Conservation (phyloP, 2,888 invertebrate genomes). For the Dioctria linearis region DNA sequence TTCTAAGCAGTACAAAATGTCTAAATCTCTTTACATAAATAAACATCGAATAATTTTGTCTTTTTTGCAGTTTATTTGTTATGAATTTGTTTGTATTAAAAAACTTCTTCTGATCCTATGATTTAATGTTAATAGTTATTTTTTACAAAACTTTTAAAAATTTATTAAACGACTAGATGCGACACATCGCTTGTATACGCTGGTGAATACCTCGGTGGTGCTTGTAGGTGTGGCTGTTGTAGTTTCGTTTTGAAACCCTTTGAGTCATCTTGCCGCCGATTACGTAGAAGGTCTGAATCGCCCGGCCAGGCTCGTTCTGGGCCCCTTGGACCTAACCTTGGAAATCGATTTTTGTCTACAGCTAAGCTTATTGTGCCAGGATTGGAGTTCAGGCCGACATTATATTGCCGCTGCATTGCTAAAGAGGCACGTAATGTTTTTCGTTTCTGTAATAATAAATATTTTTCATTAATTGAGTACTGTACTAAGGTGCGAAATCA, state of each 20-base stretch:
- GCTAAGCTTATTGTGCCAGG: slow-evolving; percentile 86
- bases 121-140: slow-evolving; percentile 20
- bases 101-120: slow-evolving; percentile 3
- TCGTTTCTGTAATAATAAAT: slow-evolving; percentile 81
- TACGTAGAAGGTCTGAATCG: slow-evolving; percentile 75
- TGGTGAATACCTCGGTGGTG: slow-evolving; percentile 80
- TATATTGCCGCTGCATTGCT: slow-evolving; percentile 79
- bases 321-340: slow-evolving; percentile 71
- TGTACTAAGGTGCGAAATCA: slow-evolving; percentile 6
- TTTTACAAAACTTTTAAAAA: slow-evolving; percentile 49
- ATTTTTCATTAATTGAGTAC: neutral
- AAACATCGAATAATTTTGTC: neutral
- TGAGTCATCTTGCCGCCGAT: slow-evolving; percentile 73
- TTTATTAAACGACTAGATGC: slow-evolving; percentile 80
- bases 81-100: slow-evolving; percentile 5
- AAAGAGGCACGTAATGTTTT: slow-evolving; percentile 87
- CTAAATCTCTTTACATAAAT: neutral
- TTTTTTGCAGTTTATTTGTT: neutral
- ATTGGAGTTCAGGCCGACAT: slow-evolving; percentile 73
- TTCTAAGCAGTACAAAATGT: neutral
- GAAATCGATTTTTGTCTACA: slow-evolving; percentile 77
- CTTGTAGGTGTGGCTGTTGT: slow-evolving; percentile 64
- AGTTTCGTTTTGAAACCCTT: slow-evolving; percentile 39
- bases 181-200: slow-evolving; percentile 87
- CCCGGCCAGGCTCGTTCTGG: slow-evolving; percentile 80